phyloP scores from a whole-genome alignment of 2,888 invertebrate genomes.

The Perithous albicinctus region DNA sequence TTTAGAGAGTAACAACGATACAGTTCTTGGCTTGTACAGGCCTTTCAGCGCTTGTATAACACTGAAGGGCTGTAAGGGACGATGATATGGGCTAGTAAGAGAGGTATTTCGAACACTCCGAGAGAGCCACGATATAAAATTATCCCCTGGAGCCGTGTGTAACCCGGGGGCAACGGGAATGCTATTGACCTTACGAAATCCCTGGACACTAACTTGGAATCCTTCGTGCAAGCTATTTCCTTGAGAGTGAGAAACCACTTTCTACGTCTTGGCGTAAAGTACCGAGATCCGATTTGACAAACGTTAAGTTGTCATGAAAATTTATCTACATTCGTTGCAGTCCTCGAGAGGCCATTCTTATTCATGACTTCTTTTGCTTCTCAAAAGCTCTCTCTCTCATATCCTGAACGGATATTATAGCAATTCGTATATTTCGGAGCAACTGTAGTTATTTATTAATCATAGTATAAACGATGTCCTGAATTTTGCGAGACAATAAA shows the following conservation, averaged over 20 bases:
- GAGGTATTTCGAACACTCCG: conserved; percentile 56
- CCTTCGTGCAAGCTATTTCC: background rate
- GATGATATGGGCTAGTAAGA: conserved; percentile 62
- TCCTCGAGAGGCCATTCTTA: background rate
- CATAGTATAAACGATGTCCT: background rate
- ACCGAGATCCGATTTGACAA: conserved; percentile 27
- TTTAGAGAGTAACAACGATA: conserved; percentile 58
- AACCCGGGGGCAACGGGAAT: background rate
- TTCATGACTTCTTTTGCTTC: background rate
- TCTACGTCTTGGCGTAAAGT: conserved; percentile 17
- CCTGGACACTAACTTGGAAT: conserved; percentile 42
- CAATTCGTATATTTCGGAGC: background rate
- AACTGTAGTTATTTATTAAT: conserved; percentile 11
- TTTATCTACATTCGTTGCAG: conserved; percentile 29
- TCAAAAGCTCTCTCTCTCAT: too few species aligned
- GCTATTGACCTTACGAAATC: conserved; percentile 47
- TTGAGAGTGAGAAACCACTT: conserved; percentile 20
- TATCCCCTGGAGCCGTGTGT: conserved; percentile 47
- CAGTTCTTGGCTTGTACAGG: conserved; percentile 45
- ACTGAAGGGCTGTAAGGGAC: conserved; percentile 54
- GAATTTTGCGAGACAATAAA: background rate
- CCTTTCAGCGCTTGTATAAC: conserved; percentile 42
- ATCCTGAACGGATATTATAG: too few species aligned
- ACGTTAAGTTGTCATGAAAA: conserved; percentile 39
- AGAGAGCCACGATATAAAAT: conserved; percentile 61